These are phyloP conservation scores for Apeira syringaria DNA, from an alignment of 2,888 invertebrate genomes.

Conservation along the genomic window DNA sequence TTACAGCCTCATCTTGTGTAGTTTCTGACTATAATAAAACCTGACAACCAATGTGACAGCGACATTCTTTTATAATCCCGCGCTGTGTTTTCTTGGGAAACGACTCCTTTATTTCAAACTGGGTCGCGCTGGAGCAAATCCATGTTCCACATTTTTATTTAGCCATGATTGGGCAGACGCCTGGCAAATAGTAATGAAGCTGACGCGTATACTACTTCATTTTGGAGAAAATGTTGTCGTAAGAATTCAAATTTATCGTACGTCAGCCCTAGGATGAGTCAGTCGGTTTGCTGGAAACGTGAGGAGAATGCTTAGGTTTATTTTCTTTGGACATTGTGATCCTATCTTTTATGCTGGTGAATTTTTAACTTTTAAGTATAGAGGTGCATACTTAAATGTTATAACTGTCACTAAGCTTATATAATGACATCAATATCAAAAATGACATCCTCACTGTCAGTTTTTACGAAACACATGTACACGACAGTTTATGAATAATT, in stretches of 20 bases:
- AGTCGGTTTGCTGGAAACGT: constrained; percentile 60
- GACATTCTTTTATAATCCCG: constrained; percentile 19
- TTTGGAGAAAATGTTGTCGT: constrained; percentile 47
- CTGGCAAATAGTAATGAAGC: constrained; percentile 38
- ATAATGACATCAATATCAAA: no score
- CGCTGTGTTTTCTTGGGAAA: constrained; percentile 18
- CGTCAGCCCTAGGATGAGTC: constrained; percentile 55
- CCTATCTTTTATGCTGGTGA: constrained; percentile 8
- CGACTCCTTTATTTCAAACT: constrained; percentile 25
- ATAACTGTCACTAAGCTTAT: no score
- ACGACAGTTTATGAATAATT: no score
- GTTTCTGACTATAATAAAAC: constrained; percentile 1
- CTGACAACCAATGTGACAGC: constrained; percentile 13
- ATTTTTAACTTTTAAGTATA: no score
- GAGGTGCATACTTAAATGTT: no score
- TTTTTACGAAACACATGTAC: no score
- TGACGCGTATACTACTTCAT: constrained; percentile 37
- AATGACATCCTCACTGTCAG: no score
- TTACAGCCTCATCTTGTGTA: not conserved
- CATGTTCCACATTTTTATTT: constrained; percentile 47
- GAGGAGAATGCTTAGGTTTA: constrained; percentile 52
- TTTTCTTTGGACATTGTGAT: constrained; percentile 4
- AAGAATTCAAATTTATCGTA: constrained; percentile 67
- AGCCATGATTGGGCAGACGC: constrained; percentile 47
- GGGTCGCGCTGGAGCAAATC: constrained; percentile 35